Base-by-base conservation (phyloP, 1,140 invertebrate species). In the Heliconius congener region DNA sequence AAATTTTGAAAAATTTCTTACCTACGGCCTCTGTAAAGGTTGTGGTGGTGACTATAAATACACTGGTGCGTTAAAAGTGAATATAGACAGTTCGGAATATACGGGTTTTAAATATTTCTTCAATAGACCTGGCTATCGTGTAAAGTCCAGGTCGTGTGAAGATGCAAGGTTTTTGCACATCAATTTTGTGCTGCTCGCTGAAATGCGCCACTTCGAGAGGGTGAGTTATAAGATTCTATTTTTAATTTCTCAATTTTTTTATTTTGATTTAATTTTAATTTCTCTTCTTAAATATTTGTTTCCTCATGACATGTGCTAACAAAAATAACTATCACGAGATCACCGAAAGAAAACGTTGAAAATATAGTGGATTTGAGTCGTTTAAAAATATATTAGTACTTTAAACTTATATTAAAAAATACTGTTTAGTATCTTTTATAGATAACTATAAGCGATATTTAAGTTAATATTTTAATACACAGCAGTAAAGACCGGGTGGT, bases 151-250 rank as follows among this genome's bases (percentile, higher is more conserved):
- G 74, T 95, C 94, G 74, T 92, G 93, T 79, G 96, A 96, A 82
- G 96, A 96, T 85, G 96, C 96, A n/a, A 91, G 96, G 79, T 96
- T 95, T 85, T 94, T 96, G 85, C 95, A 96, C 87, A 94, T 96
- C 81, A 96, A 96, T 86, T 96, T 95, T 84, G 89, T 95, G 37
- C 93, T 96, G 73, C 91, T 96, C 80, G 95, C 95, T 19, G 95
- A 96, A 78, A 93, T 96, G 77, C 92, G 89, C 74, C 93, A 95
- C 87, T 96, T 96, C 85, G 96, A 96, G 90, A 95, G 96, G 96
- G 96, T 96, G 94, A 95, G 90, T 88, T 46, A 27, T 73, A 37
- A 34, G 9, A 71, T 34, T n/a, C 9, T 9, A 46, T 42, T 23
- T 46, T 23, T 73, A 16, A 73, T 42, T 34, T 11, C 4, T 46